Percentiles rank a stretch among this genome's conserved stretches.
These are phyloP conservation scores for Urocolius indicus DNA, from an alignment of 2,113 vertebrate species.

Conservation along the genomic window DNA sequence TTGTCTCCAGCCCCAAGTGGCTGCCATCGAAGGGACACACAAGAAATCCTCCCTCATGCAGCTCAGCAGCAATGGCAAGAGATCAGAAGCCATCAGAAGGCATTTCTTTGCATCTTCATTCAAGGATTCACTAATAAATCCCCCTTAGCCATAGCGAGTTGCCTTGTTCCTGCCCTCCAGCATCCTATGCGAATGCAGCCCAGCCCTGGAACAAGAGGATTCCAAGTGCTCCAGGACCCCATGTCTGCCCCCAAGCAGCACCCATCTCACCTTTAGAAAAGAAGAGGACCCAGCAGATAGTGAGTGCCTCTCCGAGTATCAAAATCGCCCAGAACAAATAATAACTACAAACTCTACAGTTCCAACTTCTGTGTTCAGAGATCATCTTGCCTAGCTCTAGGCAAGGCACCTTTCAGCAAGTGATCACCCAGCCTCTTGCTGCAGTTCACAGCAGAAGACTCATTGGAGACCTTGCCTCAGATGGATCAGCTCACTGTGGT, in stretches of 20 bases:
- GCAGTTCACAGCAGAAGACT: fast-evolving
- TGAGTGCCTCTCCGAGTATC: not conserved
- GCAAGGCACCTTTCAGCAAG: not conserved
- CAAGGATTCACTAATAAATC: not conserved
- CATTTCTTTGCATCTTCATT: not conserved
- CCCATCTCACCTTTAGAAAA: not conserved
- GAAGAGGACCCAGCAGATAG: not conserved
- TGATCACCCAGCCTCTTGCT: not conserved
- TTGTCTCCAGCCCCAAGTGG: not conserved
- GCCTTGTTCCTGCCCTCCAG: not conserved
- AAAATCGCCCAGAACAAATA: not conserved
- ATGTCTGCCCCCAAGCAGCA: not conserved
- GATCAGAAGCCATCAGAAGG: not conserved
- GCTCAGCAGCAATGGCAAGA: not conserved
- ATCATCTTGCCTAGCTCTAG: not conserved
- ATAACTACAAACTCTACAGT: not conserved
- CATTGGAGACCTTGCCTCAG: fast-evolving
- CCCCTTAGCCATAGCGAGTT: not conserved
- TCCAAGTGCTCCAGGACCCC: not conserved
- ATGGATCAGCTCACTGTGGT: fast-evolving
- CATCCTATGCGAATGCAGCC: not conserved
- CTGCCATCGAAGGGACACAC: not conserved
- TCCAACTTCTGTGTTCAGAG: not conserved
- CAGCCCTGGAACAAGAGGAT: not conserved
- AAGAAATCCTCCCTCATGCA: not conserved